A percentile compares a stretch with the other conserved stretches of the same genome.
Evolutionary conservation across 2,888 invertebrate species (phyloP).

Genomic region (Drosophila neotestacea): DNA sequence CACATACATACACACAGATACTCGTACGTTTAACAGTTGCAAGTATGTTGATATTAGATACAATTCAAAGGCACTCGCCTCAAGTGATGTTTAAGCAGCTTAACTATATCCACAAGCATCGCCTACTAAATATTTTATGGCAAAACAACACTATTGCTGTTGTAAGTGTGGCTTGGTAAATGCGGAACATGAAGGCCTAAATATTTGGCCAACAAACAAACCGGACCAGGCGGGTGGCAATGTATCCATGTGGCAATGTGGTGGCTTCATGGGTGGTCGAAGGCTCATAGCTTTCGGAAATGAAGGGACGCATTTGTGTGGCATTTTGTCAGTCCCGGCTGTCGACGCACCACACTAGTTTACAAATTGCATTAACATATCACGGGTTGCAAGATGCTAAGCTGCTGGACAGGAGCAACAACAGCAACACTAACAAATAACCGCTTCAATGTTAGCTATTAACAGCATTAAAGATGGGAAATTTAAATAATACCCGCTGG

Average conservation of each 20-base stretch:
- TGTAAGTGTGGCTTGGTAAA: constrained; percentile 60
- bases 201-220: constrained; percentile 25
- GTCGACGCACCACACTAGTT: constrained; percentile 31
- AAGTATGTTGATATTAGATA: constrained; percentile 14
- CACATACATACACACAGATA: background rate
- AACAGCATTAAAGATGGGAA: constrained; percentile 77
- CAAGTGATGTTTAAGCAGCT: constrained; percentile 6
- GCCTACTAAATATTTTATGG: constrained; percentile 57
- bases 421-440: constrained; percentile 34
- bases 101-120: constrained; percentile 22
- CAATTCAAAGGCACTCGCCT: constrained; percentile 12
- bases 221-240: background rate
- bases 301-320: constrained; percentile 30
- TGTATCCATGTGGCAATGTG: constrained; percentile 1
- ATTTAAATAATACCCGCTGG: constrained; percentile 78
- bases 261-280: background rate
- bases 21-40: background rate
- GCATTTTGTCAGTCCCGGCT: constrained; percentile 30
- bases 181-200: constrained; percentile 55
- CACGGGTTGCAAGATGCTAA: constrained; percentile 24
- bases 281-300: constrained; percentile 22
- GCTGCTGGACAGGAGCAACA: constrained; percentile 17
- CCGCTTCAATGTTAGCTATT: constrained; percentile 78
- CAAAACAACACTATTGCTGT: constrained; percentile 58
- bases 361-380: constrained; percentile 74